Conservation (phyloP, 2,888 invertebrate genomes). For the Megalurothrips usitatus region DNA sequence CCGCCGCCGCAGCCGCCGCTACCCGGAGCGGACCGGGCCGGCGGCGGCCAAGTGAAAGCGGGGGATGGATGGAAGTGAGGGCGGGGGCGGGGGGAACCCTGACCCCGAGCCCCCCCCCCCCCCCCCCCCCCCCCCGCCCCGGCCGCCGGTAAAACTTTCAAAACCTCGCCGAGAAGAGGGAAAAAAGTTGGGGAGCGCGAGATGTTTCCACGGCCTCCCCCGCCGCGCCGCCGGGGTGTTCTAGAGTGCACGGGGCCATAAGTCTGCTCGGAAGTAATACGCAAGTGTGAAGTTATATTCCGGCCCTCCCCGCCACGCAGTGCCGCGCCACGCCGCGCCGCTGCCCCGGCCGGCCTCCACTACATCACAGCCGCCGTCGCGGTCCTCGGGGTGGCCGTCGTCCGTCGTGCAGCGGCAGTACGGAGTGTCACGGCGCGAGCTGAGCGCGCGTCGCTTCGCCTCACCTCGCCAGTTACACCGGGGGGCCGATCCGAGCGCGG, state of each 20-base stretch:
- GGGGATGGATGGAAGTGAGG: not conserved
- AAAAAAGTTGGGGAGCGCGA: conserved; percentile 14
- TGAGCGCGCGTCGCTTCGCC: no score
- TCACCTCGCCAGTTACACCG: no score
- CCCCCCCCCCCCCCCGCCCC: no score
- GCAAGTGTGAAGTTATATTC: conserved; percentile 10
- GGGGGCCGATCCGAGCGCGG: no score
- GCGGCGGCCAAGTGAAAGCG: no score
- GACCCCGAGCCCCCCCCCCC: not conserved
- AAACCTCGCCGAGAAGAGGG: not conserved
- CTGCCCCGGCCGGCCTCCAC: not conserved
- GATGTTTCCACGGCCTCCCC: not conserved
- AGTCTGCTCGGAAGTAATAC: conserved; percentile 19
- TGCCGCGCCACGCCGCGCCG: not conserved
- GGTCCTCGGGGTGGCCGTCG: not conserved
- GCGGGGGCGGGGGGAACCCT: not conserved
- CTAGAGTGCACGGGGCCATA: conserved; percentile 16
- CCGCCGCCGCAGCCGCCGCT: not conserved
- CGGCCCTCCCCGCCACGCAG: not conserved
- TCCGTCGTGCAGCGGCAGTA: not conserved
- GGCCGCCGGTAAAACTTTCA: conserved; percentile 24
- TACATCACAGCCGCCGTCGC: not conserved
- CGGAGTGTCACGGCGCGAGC: not conserved
- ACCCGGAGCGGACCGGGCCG: no score
- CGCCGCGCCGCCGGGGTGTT: not conserved